Evolutionary conservation across 1,140 invertebrate species (phyloP), one percentile per base, ranked within the genome.

Genomic region (Hycleus phaleratus): DNA sequence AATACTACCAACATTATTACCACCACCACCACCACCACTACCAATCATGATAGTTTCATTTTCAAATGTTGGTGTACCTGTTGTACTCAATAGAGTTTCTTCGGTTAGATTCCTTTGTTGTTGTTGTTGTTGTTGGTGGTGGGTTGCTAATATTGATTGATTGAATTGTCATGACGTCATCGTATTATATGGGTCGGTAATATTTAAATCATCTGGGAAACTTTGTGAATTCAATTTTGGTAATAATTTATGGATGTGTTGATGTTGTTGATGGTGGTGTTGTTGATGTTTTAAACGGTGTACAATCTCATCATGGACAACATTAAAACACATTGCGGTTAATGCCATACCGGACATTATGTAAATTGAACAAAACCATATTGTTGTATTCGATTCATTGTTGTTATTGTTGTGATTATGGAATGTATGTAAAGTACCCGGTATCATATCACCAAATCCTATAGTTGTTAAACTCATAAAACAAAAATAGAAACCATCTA

Each of bases 271-370:
- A 32, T 32, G 4, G 40, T 42, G 5, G 9, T 42, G 9, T 18
- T 74, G 71, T 48, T 73, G 69, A 64, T 88, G 85, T 63, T 82
- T 82, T n/a, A 89, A 75, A 56, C 86, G 81, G 74, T 90, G 86
- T 9, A 90, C 84, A 47, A 90, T 87, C 73, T 97, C 93, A 70
- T 97, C 93, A 75, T 98, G 94, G 51, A 98, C 86, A 38, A 98
- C 87, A 72, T 96, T 96, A 77, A 97, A 97, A 65, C 93, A 97
- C 93, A 97, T 97, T 26, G 94, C 93, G n/a, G 95, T 93, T 39
- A 55, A 44, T 12, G 52, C 52, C 52, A 55, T 55, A 25, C 52
- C 52, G 9, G 52, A 55, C 52, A 55, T 55, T 38, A 55, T 55
- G 11, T 55, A 55, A 55, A 96, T 82, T 43, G 94, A 94, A 74